Conservation (phyloP, 1,140 invertebrate species). For the Drosophila trapezifrons region DNA sequence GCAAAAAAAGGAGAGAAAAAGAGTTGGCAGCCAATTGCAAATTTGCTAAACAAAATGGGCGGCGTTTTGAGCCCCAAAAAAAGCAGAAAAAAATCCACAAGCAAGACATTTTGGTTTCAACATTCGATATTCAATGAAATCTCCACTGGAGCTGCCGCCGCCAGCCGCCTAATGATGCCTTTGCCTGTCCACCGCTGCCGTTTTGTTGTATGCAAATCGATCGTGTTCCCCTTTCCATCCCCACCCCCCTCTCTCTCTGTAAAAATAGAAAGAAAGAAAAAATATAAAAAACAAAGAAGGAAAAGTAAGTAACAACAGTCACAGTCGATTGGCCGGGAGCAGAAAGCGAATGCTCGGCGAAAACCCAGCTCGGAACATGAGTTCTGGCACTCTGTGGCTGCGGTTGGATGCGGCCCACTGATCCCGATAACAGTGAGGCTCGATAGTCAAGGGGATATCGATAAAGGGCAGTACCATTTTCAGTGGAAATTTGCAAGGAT, state of each 20-base stretch:
- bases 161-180: constrained; percentile 45
- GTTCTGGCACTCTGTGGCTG: constrained; percentile 51
- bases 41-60: constrained; percentile 80
- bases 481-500: not conserved
- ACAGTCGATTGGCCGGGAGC: constrained; percentile 58
- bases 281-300: not conserved
- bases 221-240: constrained; percentile 13
- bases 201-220: constrained; percentile 56
- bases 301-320: constrained; percentile 30
- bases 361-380: constrained; percentile 36
- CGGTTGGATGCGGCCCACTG: constrained; percentile 44
- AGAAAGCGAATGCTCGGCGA: constrained; percentile 36
- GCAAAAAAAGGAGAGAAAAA: constrained; percentile 15
- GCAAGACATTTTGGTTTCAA: constrained; percentile 11
- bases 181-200: constrained; percentile 20
- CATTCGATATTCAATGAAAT: constrained; percentile 50
- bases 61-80: constrained; percentile 51
- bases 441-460: constrained; percentile 40
- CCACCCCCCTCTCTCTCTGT: not conserved
- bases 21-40: constrained; percentile 73
- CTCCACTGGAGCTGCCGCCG: not conserved
- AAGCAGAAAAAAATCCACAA: not conserved
- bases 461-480: not conserved
- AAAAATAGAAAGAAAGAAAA: not conserved
- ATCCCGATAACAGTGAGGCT: constrained; percentile 14